phyloP scores from a whole-genome alignment of 1,140 invertebrate genomes.

The Papilio polyxenes region DNA sequence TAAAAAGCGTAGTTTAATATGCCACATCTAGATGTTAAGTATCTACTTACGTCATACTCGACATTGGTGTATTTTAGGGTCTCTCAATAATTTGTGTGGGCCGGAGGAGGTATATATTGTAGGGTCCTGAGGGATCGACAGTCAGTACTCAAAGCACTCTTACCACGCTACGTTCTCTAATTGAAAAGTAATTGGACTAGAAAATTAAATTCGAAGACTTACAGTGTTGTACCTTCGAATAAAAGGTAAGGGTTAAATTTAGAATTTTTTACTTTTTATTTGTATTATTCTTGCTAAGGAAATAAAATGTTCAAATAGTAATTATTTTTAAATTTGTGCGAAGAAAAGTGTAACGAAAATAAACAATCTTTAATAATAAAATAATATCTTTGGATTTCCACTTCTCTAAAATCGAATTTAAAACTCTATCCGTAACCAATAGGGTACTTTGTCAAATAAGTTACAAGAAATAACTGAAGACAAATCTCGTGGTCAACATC shows the following conservation, averaged over 20 bases:
- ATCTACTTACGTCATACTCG: constrained; percentile 11
- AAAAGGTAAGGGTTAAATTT: background rate
- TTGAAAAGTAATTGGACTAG: background rate
- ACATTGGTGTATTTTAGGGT: constrained; percentile 15
- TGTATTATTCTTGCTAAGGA: background rate
- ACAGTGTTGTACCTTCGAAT: background rate
- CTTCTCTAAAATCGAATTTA: too few species aligned
- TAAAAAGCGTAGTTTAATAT: background rate
- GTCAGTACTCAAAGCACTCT: constrained; percentile 1
- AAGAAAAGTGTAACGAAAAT: too few species aligned
- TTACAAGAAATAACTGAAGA: too few species aligned
- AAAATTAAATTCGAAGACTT: background rate
- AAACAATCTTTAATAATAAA: too few species aligned
- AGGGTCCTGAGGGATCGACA: background rate
- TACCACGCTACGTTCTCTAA: background rate
- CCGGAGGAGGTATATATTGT: constrained; percentile 27
- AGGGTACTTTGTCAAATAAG: too few species aligned
- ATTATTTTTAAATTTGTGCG: too few species aligned
- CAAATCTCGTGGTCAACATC: too few species aligned
- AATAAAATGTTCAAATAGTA: too few species aligned
- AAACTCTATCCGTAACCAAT: too few species aligned
- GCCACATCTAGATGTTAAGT: constrained; percentile 8
- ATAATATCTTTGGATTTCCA: too few species aligned
- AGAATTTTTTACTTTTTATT: background rate
- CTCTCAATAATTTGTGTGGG: constrained; percentile 34